These are phyloP conservation scores for Drosophila ezoana DNA, from an alignment of 2,888 invertebrate genomes.

Conservation along the genomic window DNA sequence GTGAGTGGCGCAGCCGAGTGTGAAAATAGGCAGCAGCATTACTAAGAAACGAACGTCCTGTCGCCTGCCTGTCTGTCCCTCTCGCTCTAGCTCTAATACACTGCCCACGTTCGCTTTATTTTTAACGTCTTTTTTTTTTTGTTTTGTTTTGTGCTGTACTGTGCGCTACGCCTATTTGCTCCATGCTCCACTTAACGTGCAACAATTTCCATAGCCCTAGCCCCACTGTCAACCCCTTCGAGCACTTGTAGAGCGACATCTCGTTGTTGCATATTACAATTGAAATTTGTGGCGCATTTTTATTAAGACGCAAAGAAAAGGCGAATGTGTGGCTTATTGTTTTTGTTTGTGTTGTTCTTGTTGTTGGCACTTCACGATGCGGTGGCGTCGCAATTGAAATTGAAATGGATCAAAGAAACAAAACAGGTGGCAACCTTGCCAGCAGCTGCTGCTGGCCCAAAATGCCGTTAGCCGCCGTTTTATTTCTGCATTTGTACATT, in stretches of 20 bases:
- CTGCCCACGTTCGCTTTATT: conserved; percentile 56
- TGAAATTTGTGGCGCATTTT: conserved; percentile 76
- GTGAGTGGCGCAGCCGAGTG: conserved; percentile 47
- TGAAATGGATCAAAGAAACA: conserved; percentile 35
- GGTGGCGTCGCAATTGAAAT: conserved; percentile 40
- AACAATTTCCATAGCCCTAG: conserved; percentile 59
- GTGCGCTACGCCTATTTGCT: conserved; percentile 55
- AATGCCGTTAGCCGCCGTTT: conserved; percentile 43
- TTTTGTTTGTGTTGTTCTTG: conserved; percentile 44
- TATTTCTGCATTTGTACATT: conserved; percentile 27
- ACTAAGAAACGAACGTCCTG: conserved; percentile 60
- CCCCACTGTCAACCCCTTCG: conserved; percentile 4
- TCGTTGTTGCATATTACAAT: conserved; percentile 65
- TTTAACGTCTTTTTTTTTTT: conserved; percentile 44
- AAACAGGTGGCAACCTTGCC: conserved; percentile 69
- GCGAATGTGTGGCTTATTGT: conserved; percentile 47
- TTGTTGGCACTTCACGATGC: conserved; percentile 13
- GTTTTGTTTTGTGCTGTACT: conserved; percentile 18
- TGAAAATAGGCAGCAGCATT: conserved; percentile 55
- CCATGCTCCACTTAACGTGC: conserved; percentile 77
- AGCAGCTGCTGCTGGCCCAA: conserved; percentile 43
- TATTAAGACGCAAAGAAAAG: conserved; percentile 61
- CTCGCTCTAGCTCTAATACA: conserved; percentile 22
- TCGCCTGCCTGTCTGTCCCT: conserved; percentile 32
- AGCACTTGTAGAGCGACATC: conserved; percentile 41